Base-by-base conservation (phyloP, 2,113 vertebrate species). In the Lota lota region DNA sequence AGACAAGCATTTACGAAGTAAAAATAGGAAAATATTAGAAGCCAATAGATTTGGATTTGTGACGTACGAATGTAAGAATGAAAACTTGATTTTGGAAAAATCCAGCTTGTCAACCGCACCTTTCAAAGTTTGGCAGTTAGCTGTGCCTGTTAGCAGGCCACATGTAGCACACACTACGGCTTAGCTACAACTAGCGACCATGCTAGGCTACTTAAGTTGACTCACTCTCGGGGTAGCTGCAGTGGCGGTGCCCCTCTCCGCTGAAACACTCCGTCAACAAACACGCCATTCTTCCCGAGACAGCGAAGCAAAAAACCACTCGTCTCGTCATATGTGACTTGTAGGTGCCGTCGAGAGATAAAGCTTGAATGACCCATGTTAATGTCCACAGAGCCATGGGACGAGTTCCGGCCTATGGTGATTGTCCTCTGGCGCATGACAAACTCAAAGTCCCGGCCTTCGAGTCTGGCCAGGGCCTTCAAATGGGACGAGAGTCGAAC, bases 281-380 rank as follows among this genome's bases (percentile, higher is more conserved):
- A 97, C 70, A 97, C 95, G 61, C 95, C 95, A 83, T 97, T 97
- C 89, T 97, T 97, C 76, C 95, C 95, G 50, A 96, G 88, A 70
- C 95, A 97, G 71, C 94, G 94, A 67, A 97, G 88, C 67, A 92
- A 94, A 85, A 97, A 97, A 57, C 93, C 92, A 67, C 0, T 22
- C 19, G 94, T 92, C 74, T 96, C 95, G 76, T 95, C 94, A 89
- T 96, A 96, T 82, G 75, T 88, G 76, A 98, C 91, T 91, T 98
- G 95, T 88, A 99, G 89, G 93, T 98, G 97, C 76, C 96, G 93
- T 84, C 95, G 91, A n/a, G 97, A 99, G 81, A 98, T 96, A 90
- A 99, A 99, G 87, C 96, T 97, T 68, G 96, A 98, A 89, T 95
- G 95, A 65, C 97, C 97, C 96, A 98, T 97, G 90, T 94, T 95